These are phyloP conservation scores for Chrysocyon brachyurus DNA, from an alignment of 2,797 vertebrate genomes.

Conservation along the genomic window DNA sequence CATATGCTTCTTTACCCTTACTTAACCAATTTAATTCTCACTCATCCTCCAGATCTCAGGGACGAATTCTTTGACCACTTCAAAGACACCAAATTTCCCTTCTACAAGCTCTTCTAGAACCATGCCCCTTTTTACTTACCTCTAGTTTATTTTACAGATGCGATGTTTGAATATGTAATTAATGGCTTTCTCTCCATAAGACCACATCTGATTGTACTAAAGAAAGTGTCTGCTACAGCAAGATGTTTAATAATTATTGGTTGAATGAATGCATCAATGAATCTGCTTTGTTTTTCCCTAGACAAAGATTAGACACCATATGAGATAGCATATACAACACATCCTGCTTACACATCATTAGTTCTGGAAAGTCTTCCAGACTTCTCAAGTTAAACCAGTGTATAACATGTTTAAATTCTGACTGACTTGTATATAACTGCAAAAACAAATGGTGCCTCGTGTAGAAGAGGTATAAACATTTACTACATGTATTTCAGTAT, in stretches of 20 bases:
- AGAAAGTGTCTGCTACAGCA: not conserved
- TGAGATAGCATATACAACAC: constrained; percentile 24
- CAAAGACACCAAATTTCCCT: not conserved
- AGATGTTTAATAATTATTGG: constrained; percentile 14
- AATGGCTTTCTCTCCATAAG: constrained; percentile 14
- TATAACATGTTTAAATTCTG: constrained; percentile 52
- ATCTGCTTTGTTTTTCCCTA: not conserved
- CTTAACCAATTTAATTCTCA: not conserved
- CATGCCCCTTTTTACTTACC: not conserved
- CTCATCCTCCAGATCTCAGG: not conserved
- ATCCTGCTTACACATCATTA: not conserved
- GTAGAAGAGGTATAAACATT: constrained; percentile 32
- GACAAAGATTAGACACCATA: constrained; percentile 40
- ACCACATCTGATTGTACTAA: not conserved
- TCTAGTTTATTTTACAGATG: not conserved
- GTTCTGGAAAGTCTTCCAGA: constrained; percentile 25
- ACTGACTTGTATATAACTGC: not conserved
- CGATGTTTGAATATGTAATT: not conserved
- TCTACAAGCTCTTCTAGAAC: not conserved
- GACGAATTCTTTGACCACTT: not conserved
- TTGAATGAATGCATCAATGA: not conserved
- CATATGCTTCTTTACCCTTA: not conserved
- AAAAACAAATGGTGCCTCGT: constrained; percentile 41
- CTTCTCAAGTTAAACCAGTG: constrained; percentile 33
- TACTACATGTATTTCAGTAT: constrained; percentile 15